Evolutionary conservation across 2,888 invertebrate species (phyloP), one percentile per base, ranked within the genome.

Genomic region (Sinelater perroti): DNA sequence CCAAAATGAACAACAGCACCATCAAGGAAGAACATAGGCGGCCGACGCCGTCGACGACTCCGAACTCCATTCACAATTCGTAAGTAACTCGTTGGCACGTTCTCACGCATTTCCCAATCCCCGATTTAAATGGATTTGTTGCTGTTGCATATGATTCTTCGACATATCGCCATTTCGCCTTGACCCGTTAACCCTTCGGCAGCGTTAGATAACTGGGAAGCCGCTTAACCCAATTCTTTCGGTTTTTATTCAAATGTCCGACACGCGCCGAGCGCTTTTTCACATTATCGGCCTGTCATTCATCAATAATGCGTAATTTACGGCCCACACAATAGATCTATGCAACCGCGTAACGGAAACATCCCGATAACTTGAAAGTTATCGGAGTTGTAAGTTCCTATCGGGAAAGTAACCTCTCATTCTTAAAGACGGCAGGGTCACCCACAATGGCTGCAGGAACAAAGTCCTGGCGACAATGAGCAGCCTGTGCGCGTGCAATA

Each of bases 1-100:
- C 91, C 62, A 93, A 93, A 80, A 90, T 91, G 87, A 88, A 89
- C 76, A 88, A 87, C 76, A 89, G 88, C 72, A 87, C 87, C 30
- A 83, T 88, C 62, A 86, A 87, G 61, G 85, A 88, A 69, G 88
- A 89, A 74, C 61, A 65, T 18, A 87, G 87, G 71, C 84, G 88
- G 76, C 85, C 87, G 33, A 86, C 87, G 63, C 87, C 87, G 26
- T 85, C 88, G 18, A 86, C 87, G 60, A 88, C 87, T 54, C 86
- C 87, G 40, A 77, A 78, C 67, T 76, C 78, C 44, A 71, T 71
- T 26, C 72, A 75, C 62, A 77, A 77, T 63, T 75, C 76, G 77
- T 78, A 72, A 78, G 78, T 77, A n/a, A n/a, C n/a, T n/a, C n/a
- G n/a, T n/a, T n/a, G n/a, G n/a, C n/a, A n/a, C n/a, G n/a, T n/a